Percentiles rank a stretch among this genome's conserved stretches.
Conservation (phyloP, 2,113 vertebrate species). For the Ochotona curzoniae region DNA sequence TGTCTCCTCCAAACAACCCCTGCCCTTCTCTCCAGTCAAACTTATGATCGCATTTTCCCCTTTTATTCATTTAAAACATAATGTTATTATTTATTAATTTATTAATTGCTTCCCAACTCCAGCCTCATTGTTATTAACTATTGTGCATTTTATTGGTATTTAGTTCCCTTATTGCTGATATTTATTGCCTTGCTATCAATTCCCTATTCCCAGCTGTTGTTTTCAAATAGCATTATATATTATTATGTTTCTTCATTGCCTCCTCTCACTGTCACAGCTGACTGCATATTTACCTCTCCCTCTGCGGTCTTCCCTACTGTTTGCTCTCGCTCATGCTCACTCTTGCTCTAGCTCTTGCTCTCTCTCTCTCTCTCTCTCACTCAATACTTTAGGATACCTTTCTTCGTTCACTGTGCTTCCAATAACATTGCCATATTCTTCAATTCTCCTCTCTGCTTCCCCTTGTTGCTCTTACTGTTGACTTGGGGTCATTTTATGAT, state of each 20-base stretch:
- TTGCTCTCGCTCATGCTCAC: slow-evolving; percentile 59
- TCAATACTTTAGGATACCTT: slow-evolving; percentile 61
- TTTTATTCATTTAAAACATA: slow-evolving; percentile 63
- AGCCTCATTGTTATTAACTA: slow-evolving; percentile 82
- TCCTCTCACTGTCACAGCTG: slow-evolving; percentile 84
- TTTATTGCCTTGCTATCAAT: slow-evolving; percentile 84
- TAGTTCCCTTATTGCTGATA: slow-evolving; percentile 83
- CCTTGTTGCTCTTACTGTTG: background rate
- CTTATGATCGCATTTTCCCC: slow-evolving; percentile 49
- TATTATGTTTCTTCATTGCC: slow-evolving; percentile 82
- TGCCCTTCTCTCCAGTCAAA: background rate
- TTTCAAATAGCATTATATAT: slow-evolving; percentile 84
- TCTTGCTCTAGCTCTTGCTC: slow-evolving; percentile 31
- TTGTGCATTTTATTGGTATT: slow-evolving; percentile 84
- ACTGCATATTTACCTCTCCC: slow-evolving; percentile 83
- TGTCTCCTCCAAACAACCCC: background rate
- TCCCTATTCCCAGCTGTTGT: slow-evolving; percentile 86
- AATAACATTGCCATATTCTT: background rate
- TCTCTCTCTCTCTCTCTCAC: slow-evolving; percentile 45
- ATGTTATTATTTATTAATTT: slow-evolving; percentile 82
- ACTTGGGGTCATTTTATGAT: slow-evolving; percentile 35
- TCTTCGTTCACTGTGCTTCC: slow-evolving; percentile 46
- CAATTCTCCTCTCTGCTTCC: background rate
- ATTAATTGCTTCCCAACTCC: slow-evolving; percentile 81
- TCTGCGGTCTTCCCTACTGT: slow-evolving; percentile 76